These are phyloP conservation scores for Eilema griseolum DNA, from an alignment of 2,888 invertebrate genomes.

Conservation along the genomic window DNA sequence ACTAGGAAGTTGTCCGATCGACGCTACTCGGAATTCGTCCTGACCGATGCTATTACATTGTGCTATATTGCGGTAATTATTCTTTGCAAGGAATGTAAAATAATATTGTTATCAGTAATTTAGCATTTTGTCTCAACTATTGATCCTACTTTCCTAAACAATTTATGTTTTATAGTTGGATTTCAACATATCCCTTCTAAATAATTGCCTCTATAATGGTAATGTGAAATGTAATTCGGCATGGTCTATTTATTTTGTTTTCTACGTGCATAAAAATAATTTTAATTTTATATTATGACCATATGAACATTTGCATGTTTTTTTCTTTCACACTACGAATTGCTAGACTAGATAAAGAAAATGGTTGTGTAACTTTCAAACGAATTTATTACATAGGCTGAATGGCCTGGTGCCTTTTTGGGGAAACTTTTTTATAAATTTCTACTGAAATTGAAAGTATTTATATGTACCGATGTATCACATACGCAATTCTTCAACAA, in stretches of 20 bases:
- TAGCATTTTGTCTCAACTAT: conserved; percentile 7
- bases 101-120: conserved; percentile 2
- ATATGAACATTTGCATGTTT: not conserved
- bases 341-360: not conserved
- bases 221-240: not conserved
- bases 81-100: not conserved
- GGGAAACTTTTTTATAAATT: too few species aligned
- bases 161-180: conserved; percentile 1
- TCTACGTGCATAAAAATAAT: not conserved
- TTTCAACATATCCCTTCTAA: not conserved
- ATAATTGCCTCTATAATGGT: not conserved
- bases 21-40: not conserved
- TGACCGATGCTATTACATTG: conserved; percentile 5
- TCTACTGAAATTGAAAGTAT: too few species aligned
- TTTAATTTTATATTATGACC: not conserved
- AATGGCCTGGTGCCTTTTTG: too few species aligned
- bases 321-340: not conserved
- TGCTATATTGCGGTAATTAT: conserved; percentile 5
- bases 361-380: not conserved
- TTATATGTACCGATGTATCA: too few species aligned
- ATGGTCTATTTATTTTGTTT: not conserved
- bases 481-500: too few species aligned
- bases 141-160: not conserved
- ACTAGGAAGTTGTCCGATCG: not conserved
- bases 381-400: not conserved